Evolutionary conservation across 1,140 invertebrate species (phyloP).

Genomic region (Olivierus martensii): DNA sequence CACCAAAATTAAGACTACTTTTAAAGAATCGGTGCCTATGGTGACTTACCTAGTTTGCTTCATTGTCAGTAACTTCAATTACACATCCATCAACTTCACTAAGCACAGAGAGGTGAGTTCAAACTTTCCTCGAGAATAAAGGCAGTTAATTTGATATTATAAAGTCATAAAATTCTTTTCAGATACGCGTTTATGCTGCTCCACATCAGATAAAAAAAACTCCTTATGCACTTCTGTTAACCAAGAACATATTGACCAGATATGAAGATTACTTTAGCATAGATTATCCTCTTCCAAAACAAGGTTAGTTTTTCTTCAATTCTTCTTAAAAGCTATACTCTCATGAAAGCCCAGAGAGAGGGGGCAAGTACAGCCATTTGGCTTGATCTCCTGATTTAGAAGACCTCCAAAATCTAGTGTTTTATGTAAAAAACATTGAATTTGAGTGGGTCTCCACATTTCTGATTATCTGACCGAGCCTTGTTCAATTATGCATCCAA

Average conservation of each 20-base stretch:
- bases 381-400: too few species aligned
- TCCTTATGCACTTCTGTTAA: constrained; percentile 62
- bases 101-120: background rate
- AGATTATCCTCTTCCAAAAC: constrained; percentile 85
- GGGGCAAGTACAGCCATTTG: too few species aligned
- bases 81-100: background rate
- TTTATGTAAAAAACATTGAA: too few species aligned
- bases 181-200: constrained; percentile 77
- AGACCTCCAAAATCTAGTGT: too few species aligned
- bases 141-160: too few species aligned
- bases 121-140: too few species aligned
- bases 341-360: too few species aligned
- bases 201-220: constrained; percentile 85
- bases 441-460: too few species aligned
- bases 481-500: too few species aligned
- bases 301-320: constrained; percentile 17
- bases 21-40: constrained; percentile 68
- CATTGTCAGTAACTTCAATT: constrained; percentile 72
- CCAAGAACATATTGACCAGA: constrained; percentile 14
- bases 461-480: too few species aligned
- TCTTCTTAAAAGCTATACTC: too few species aligned
- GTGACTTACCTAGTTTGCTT: constrained; percentile 83
- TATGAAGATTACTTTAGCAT: constrained; percentile 36
- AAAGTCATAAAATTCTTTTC: background rate
- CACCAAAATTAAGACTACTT: constrained; percentile 32